A percentile compares a stretch with the other conserved stretches of the same genome.
These are phyloP conservation scores for Nephrotoma guestfalica DNA, from an alignment of 2,888 invertebrate species.

Conservation along the genomic window DNA sequence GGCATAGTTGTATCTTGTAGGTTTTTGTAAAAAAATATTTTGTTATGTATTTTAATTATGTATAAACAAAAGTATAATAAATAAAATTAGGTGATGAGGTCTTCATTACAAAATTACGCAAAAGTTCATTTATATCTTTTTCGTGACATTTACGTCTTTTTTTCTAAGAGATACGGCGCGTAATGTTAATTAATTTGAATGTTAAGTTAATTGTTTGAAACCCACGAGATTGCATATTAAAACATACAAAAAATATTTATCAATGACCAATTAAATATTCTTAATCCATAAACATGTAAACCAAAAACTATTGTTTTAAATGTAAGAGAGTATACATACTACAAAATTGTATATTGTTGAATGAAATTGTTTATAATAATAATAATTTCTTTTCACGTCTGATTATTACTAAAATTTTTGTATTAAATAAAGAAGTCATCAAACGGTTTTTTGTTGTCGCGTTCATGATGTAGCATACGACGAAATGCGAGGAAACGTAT, in stretches of 20 bases:
- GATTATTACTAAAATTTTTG: neutral
- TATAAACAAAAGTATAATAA: no score
- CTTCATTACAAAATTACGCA: no score
- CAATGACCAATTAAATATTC: neutral
- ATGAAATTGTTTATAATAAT: neutral
- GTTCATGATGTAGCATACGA: neutral
- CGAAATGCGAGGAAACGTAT: neutral
- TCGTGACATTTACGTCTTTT: no score
- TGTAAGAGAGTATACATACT: neutral
- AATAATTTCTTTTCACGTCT: neutral
- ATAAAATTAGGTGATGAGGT: no score
- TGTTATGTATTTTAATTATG: no score
- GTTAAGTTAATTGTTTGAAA: no score
- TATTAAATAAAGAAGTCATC: neutral
- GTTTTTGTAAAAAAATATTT: no score
- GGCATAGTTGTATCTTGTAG: no score
- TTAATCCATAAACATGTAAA: neutral
- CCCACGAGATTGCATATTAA: no score
- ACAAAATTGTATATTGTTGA: neutral
- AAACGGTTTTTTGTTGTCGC: neutral
- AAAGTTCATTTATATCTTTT: no score
- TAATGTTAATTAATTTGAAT: no score
- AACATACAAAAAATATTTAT: neutral
- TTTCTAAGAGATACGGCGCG: no score
- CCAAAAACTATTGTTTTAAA: neutral